These are phyloP conservation scores for Catonia carolina DNA, from an alignment of 2,888 invertebrate genomes.

Conservation along the genomic window DNA sequence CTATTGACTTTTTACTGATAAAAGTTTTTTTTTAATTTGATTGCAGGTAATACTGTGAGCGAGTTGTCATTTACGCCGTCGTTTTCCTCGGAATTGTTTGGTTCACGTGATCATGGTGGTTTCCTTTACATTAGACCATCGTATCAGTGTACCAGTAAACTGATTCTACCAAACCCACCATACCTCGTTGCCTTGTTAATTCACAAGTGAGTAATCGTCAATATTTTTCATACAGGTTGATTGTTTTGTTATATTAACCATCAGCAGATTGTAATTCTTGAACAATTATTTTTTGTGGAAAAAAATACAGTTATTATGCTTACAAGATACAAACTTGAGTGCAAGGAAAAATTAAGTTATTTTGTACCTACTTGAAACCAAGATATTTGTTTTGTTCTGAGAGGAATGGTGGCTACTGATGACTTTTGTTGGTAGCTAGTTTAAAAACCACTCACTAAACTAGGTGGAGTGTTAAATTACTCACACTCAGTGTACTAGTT, in stretches of 20 bases:
- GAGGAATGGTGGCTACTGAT: too few species aligned
- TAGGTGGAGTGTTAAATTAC: too few species aligned
- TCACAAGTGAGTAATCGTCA: slow-evolving; percentile 50
- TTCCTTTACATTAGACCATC: slow-evolving; percentile 75
- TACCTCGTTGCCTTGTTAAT: slow-evolving; percentile 72
- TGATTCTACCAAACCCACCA: slow-evolving; percentile 64
- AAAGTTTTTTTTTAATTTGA: too few species aligned
- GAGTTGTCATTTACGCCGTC: slow-evolving; percentile 64
- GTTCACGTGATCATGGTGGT: slow-evolving; percentile 67
- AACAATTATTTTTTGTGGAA: too few species aligned
- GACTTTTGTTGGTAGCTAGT: too few species aligned
- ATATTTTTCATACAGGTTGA: neutral
- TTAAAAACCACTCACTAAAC: too few species aligned
- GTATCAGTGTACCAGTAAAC: slow-evolving; percentile 71
- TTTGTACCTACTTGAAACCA: too few species aligned
- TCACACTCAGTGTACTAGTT: too few species aligned
- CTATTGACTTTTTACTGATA: too few species aligned
- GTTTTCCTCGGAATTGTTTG: slow-evolving; percentile 54
- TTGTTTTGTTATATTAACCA: neutral
- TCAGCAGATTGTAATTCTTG: neutral
- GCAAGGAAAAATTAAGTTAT: too few species aligned
- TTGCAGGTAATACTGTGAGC: slow-evolving; percentile 58
- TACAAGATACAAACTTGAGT: too few species aligned
- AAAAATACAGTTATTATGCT: neutral
- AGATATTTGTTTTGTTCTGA: too few species aligned